phyloP scores from a whole-genome alignment of 1,140 invertebrate species.

The Goniozus legneri region DNA sequence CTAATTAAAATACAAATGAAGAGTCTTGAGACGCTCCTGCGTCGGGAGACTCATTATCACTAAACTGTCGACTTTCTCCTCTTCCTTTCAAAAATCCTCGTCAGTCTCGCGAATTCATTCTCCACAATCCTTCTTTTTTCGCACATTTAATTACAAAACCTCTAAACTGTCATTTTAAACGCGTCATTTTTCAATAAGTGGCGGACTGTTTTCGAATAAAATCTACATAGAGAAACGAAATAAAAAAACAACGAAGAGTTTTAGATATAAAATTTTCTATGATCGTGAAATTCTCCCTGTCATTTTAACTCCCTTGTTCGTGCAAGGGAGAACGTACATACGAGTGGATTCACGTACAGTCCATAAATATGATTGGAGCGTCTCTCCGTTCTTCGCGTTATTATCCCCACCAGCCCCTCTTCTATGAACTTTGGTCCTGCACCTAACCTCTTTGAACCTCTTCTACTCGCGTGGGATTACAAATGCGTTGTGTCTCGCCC shows the following conservation, averaged over 20 bases:
- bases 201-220: too few species aligned
- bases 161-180: constrained; percentile 15
- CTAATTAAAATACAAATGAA: constrained; percentile 59
- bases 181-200: constrained; percentile 29
- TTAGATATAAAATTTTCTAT: constrained; percentile 42
- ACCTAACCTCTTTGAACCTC: too few species aligned
- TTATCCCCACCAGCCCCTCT: constrained; percentile 29
- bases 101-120: constrained; percentile 9
- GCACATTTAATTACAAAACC: constrained; percentile 39
- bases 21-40: constrained; percentile 44
- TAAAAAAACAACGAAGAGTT: too few species aligned
- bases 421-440: too few species aligned
- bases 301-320: constrained; percentile 36
- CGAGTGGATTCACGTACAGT: too few species aligned
- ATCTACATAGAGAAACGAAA: too few species aligned
- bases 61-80: constrained; percentile 27
- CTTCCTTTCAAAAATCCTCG: constrained; percentile 16
- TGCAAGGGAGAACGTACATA: constrained; percentile 28
- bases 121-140: constrained; percentile 24
- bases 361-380: constrained; percentile 52
- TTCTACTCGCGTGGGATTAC: constrained; percentile 44
- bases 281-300: constrained; percentile 40
- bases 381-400: constrained; percentile 23
- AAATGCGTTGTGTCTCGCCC: constrained; percentile 38
- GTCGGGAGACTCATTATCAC: constrained; percentile 50